Percentiles rank a stretch among this genome's conserved stretches.
These are phyloP conservation scores for Cephalotes varians DNA, from an alignment of 2,888 invertebrate genomes.

Conservation along the genomic window DNA sequence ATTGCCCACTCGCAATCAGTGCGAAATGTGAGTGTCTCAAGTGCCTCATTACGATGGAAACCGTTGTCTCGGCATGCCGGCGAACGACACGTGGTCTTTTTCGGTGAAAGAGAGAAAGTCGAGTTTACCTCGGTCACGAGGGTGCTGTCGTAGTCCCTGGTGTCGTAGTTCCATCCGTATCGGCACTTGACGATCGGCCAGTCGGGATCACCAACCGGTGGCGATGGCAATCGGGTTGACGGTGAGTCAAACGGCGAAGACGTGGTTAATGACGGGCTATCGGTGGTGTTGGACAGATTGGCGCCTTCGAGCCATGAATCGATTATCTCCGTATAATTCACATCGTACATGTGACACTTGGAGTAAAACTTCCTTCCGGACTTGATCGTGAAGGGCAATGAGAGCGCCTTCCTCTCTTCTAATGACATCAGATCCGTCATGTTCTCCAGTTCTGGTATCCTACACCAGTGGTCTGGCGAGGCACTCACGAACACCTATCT, in stretches of 20 bases:
- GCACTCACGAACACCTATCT: slow-evolving; percentile 90
- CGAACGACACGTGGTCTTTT: background rate
- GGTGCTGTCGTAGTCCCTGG: slow-evolving; percentile 88
- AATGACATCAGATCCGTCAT: slow-evolving; percentile 85
- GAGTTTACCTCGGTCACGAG: slow-evolving; percentile 89
- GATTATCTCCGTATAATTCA: slow-evolving; percentile 86
- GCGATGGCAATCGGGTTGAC: slow-evolving; percentile 76
- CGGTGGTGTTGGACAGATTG: slow-evolving; percentile 54
- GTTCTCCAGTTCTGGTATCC: slow-evolving; percentile 87
- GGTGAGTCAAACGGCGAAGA: slow-evolving; percentile 67
- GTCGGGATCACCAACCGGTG: slow-evolving; percentile 83
- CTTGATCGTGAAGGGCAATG: slow-evolving; percentile 86
- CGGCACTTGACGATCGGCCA: slow-evolving; percentile 86
- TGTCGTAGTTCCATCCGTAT: slow-evolving; percentile 89
- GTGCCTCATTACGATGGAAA: slow-evolving; percentile 13
- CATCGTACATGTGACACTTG: slow-evolving; percentile 87
- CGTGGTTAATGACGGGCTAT: slow-evolving; percentile 53
- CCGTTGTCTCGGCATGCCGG: background rate
- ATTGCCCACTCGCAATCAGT: slow-evolving; percentile 34
- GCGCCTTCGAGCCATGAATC: slow-evolving; percentile 78
- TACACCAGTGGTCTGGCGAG: slow-evolving; percentile 90
- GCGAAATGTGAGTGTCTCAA: slow-evolving; percentile 17
- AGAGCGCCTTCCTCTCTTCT: slow-evolving; percentile 86
- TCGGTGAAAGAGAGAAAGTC: slow-evolving; percentile 70
- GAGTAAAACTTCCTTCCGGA: slow-evolving; percentile 85